Percentiles rank a stretch among this genome's conserved stretches.
Evolutionary conservation across 1,140 invertebrate genomes (phyloP).

Genomic region (Andricus grossulariae): DNA sequence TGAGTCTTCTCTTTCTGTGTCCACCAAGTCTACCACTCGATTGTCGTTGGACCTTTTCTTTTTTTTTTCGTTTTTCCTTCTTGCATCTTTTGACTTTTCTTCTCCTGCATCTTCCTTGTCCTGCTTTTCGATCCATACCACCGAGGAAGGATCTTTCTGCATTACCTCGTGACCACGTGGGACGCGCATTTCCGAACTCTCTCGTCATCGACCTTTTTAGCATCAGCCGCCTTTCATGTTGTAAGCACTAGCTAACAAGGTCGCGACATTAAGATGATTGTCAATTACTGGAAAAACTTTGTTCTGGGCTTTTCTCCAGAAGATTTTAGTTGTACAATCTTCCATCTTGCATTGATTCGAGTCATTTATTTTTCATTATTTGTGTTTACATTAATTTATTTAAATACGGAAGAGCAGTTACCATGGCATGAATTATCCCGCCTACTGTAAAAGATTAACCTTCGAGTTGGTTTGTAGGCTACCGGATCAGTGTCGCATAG

Average conservation of each 20-base stretch:
- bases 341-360: no score
- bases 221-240: constrained; percentile 45
- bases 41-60: constrained; percentile 27
- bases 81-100: constrained; percentile 6
- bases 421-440: no score
- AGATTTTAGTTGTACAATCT: no score
- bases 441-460: no score
- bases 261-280: constrained; percentile 5
- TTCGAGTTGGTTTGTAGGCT: no score
- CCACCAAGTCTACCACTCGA: constrained; percentile 41
- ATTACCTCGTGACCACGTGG: constrained; percentile 66
- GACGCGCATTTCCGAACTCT: constrained; percentile 69
- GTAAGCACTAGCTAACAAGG: constrained; percentile 37
- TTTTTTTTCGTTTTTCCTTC: constrained; percentile 22
- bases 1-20: constrained; percentile 48
- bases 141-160: constrained; percentile 65
- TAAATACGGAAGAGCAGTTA: no score
- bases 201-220: constrained; percentile 73
- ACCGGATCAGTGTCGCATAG: no score
- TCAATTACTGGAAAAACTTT: not conserved
- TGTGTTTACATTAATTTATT: no score
- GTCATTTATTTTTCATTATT: no score
- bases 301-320: no score
- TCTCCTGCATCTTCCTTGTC: constrained; percentile 28
- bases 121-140: constrained; percentile 37